These are phyloP conservation scores for Ariopsis seemanni DNA, from an alignment of 2,113 vertebrate species.

Conservation along the genomic window DNA sequence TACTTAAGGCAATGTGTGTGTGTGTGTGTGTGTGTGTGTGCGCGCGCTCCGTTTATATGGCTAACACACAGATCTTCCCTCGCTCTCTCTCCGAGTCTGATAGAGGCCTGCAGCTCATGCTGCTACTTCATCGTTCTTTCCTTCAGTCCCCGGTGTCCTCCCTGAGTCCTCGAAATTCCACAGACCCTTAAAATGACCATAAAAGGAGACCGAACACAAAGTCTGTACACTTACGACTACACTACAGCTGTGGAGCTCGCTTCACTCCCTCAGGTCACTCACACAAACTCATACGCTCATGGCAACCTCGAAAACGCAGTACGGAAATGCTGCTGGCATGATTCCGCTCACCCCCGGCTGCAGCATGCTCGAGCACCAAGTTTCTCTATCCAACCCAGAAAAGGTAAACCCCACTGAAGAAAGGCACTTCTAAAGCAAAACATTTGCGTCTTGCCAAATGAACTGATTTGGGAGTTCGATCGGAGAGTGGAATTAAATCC, in stretches of 20 bases:
- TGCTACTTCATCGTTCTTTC: constrained; percentile 37
- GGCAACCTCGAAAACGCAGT: constrained; percentile 32
- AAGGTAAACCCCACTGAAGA: constrained; percentile 68
- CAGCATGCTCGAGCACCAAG: constrained; percentile 61
- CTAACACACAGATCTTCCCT: constrained; percentile 50
- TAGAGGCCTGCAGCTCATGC: constrained; percentile 42
- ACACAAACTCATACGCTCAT: constrained; percentile 15
- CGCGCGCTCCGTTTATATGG: constrained; percentile 52
- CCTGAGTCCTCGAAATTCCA: constrained; percentile 51
- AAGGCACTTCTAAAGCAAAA: constrained; percentile 80
- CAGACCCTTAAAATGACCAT: constrained; percentile 43
- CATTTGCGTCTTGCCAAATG: constrained; percentile 65
- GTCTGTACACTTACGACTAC: constrained; percentile 29
- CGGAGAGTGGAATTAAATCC: constrained; percentile 61
- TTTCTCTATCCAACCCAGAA: constrained; percentile 55
- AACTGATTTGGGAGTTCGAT: constrained; percentile 69
- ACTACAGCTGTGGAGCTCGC: constrained; percentile 20
- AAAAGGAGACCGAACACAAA: constrained; percentile 43
- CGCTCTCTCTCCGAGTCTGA: constrained; percentile 9
- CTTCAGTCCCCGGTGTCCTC: constrained; percentile 42
- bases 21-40: constrained; percentile 42
- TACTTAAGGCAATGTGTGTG: constrained; percentile 58
- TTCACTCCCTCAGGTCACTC: background rate
- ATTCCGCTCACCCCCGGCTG: constrained; percentile 46
- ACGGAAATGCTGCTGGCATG: constrained; percentile 46